A percentile compares a stretch with the other conserved stretches of the same genome.
Conservation (phyloP, 2,113 vertebrate genomes). For the Psettodes erumei region DNA sequence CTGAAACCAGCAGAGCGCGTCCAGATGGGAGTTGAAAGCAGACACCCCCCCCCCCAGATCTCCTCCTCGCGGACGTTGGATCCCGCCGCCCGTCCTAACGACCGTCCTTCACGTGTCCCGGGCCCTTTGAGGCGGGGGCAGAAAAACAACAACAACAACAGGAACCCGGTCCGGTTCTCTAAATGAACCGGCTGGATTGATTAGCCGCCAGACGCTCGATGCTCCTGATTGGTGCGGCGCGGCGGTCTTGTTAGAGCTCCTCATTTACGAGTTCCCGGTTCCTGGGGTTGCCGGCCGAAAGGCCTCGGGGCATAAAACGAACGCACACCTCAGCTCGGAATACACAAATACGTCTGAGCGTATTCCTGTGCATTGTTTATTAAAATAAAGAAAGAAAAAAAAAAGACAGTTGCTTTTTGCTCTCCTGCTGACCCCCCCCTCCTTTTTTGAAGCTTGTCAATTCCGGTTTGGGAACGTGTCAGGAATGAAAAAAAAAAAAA, state of each 20-base stretch:
- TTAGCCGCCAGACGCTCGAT: no score
- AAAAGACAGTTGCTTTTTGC: slow-evolving; percentile 41
- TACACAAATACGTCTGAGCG: slow-evolving; percentile 30
- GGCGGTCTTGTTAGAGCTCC: slow-evolving; percentile 55
- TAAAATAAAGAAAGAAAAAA: slow-evolving; percentile 25
- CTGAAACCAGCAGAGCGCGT: slow-evolving; percentile 57
- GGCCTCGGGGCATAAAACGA: slow-evolving; percentile 51
- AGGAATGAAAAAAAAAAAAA: slow-evolving; percentile 77
- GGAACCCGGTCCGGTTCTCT: no score
- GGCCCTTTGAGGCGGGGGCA: no score
- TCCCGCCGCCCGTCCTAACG: no score
- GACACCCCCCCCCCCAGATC: no score
- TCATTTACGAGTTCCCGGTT: slow-evolving; percentile 54
- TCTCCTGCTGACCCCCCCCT: slow-evolving; percentile 48
- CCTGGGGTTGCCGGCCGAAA: slow-evolving; percentile 39
- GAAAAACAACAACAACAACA: no score
- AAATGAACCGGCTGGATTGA: no score
- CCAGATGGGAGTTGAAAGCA: slow-evolving; percentile 65
- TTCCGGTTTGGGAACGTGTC: slow-evolving; percentile 76
- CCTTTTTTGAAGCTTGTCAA: slow-evolving; percentile 73
- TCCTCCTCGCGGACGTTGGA: no score
- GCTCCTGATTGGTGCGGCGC: slow-evolving; percentile 8
- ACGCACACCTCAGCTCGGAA: slow-evolving; percentile 43
- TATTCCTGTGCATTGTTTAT: slow-evolving; percentile 42
- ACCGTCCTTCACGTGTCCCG: no score